Evolutionary conservation across 2,797 vertebrate genomes (phyloP), one percentile per base, ranked within the genome.

Genomic region (Helicolenus hilgendorfi): DNA sequence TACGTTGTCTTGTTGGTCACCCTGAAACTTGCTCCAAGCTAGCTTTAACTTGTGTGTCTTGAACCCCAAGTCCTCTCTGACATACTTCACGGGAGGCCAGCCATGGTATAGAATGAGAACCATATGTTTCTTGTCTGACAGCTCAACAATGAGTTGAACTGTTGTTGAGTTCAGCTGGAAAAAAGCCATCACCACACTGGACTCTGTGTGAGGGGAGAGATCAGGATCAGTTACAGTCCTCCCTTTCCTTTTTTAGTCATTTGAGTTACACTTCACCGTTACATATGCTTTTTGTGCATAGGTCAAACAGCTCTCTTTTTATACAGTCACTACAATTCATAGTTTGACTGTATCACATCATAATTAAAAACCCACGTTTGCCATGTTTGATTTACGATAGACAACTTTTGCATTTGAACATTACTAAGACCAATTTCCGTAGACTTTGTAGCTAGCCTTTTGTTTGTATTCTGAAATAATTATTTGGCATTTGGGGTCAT

Each of bases 71-170:
- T 77, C 71, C 71, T 75, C 41, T 45, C 59, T 73, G 69, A 79
- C 53, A 59, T 55, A 58, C 62, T 59, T 77, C 36, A 64, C 14
- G 2, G 80, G 70, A 85, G 72, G 72, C 63, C 35, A 70, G 41
- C 58, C 27, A 24, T 49, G 10, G 69, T 76, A 53, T 73, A 70
- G 59, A 89, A 92, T 81, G 67, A 89, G 35, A 88, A 83, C 58
- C 93, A 90, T 74, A 89, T 90, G 88, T 84, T 74, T 81, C 65
- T 64, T 29, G 58, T 84, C 77, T 80, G 77, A 80, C 58, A 81
- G 73, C 35, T 79, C 18, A 79, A 79, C 74, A 89, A 76, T 88
- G 69, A 86, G 62, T 10, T 85, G 64, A 81, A 70, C 82, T 84
- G 56, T 84, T 75, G 63, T 72, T 31, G 83, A 75, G 73, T 77